phyloP scores from a whole-genome alignment of 2,888 invertebrate species.

The Pseudoips prasinana region DNA sequence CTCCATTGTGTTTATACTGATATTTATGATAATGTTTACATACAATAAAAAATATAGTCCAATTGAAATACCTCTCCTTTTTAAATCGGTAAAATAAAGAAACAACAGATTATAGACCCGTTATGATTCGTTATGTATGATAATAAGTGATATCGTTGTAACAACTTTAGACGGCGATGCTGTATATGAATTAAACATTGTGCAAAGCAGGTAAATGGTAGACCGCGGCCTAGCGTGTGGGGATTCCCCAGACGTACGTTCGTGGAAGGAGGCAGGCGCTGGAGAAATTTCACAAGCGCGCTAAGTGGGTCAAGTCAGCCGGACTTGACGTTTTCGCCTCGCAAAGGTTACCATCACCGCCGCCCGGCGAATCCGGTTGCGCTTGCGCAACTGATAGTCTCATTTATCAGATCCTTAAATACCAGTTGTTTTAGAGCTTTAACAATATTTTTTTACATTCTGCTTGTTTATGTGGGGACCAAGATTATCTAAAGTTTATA shows the following conservation, averaged over 20 bases:
- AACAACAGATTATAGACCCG: no score
- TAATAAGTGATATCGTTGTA: no score
- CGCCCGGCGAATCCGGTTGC: constrained; percentile 64
- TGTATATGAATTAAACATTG: constrained; percentile 16
- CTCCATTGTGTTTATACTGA: no score
- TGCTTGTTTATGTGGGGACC: no score
- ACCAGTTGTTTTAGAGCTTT: constrained; percentile 58
- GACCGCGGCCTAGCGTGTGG: constrained; percentile 38
- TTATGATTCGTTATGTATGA: no score
- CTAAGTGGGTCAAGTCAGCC: constrained; percentile 78
- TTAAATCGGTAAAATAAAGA: no score
- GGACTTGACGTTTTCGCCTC: constrained; percentile 76
- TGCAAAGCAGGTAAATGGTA: constrained; percentile 36
- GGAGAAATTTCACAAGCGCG: constrained; percentile 77
- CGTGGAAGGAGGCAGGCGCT: constrained; percentile 64
- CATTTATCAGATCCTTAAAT: constrained; percentile 70
- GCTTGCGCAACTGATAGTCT: constrained; percentile 72
- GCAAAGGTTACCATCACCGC: constrained; percentile 71
- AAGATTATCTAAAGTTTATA: not conserved
- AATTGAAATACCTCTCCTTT: no score
- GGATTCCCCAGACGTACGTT: constrained; percentile 68
- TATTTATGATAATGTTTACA: no score
- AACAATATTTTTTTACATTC: constrained; percentile 1
- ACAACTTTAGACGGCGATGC: constrained; percentile 5
- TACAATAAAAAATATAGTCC: no score